A percentile compares a stretch with the other conserved stretches of the same genome.
These are phyloP conservation scores for Zele albiditarsus DNA, from an alignment of 2,888 invertebrate species.

Conservation along the genomic window DNA sequence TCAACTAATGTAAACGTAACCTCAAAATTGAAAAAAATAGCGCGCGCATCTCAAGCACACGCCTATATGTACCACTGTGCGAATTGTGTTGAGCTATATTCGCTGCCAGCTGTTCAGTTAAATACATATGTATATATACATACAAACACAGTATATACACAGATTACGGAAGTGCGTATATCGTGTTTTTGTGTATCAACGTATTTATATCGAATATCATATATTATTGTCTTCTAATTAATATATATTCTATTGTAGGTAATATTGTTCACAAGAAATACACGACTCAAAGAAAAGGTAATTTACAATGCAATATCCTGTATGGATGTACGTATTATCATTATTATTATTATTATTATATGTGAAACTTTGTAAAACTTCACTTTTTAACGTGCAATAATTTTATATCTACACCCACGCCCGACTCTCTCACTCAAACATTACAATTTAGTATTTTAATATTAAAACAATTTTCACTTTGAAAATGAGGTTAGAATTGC, in stretches of 20 bases:
- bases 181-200: too few relatives aligned
- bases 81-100: too few relatives aligned
- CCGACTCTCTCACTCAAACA: neutral
- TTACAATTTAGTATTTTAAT: neutral
- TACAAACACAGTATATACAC: too few relatives aligned
- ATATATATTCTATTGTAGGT: neutral
- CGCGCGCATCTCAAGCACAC: too few relatives aligned
- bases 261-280: neutral
- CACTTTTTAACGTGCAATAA: neutral
- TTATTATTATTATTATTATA: neutral
- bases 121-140: too few relatives aligned
- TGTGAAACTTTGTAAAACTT: neutral
- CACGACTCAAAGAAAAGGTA: neutral
- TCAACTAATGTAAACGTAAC: too few relatives aligned
- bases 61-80: too few relatives aligned
- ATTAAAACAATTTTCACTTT: neutral
- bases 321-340: neutral
- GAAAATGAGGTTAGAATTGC: neutral
- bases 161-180: too few relatives aligned
- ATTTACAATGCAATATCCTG: neutral
- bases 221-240: neutral
- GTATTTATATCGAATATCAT: too few relatives aligned
- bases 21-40: too few relatives aligned
- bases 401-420: conserved; percentile 10
- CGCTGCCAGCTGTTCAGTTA: too few relatives aligned